Evolutionary conservation across 2,888 invertebrate species (phyloP).

Genomic region (Ochropleura plecta): DNA sequence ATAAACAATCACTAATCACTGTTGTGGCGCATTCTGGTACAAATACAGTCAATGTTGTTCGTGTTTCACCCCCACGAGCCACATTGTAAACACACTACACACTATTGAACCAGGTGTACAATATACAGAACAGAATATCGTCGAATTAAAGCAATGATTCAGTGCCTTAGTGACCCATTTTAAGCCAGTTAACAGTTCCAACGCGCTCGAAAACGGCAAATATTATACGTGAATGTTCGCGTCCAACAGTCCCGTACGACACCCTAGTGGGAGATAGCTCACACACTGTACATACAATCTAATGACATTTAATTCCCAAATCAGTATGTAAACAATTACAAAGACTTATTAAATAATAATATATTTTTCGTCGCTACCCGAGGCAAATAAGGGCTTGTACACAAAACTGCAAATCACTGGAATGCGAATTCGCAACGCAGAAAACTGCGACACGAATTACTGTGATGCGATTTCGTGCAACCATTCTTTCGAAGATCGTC

Average conservation of each 20-base stretch:
- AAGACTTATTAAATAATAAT: conserved; percentile 34
- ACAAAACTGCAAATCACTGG: too few relatives aligned
- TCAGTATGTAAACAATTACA: conserved; percentile 21
- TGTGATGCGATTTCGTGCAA: too few relatives aligned
- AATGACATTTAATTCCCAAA: conserved; percentile 38
- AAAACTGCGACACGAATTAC: too few relatives aligned
- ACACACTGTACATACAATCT: conserved; percentile 23
- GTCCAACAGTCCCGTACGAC: not conserved
- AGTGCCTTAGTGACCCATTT: conserved; percentile 54
- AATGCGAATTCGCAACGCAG: too few relatives aligned
- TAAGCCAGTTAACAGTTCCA: conserved; percentile 42
- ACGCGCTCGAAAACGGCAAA: conserved; percentile 21
- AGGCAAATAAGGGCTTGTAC: conserved; percentile 5
- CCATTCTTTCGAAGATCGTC: too few relatives aligned
- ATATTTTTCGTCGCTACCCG: conserved; percentile 13
- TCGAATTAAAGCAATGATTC: conserved; percentile 52
- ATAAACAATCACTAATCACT: conserved; percentile 36
- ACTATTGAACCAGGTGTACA: conserved; percentile 40
- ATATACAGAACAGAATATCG: conserved; percentile 11
- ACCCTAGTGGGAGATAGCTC: conserved; percentile 23
- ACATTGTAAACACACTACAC: conserved; percentile 40
- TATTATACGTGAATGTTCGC: conserved; percentile 31
- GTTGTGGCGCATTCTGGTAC: conserved; percentile 34
- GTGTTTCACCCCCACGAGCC: conserved; percentile 24
- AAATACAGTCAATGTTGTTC: conserved; percentile 43